These are phyloP conservation scores for Amorpha juglandis DNA, from an alignment of 2,888 invertebrate genomes.

Conservation along the genomic window DNA sequence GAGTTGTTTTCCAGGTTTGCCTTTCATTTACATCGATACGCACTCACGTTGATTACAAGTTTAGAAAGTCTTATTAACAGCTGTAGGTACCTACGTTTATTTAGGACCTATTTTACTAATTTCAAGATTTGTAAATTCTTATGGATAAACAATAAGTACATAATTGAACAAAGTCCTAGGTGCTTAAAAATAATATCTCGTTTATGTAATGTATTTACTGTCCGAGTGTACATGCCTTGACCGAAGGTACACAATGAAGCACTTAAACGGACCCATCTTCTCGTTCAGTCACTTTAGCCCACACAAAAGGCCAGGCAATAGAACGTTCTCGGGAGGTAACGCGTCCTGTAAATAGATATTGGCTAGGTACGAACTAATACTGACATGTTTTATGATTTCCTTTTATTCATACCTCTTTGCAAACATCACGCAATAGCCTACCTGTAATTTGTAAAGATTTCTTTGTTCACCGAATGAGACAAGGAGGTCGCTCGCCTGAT, in stretches of 20 bases:
- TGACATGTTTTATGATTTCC: conserved; percentile 60
- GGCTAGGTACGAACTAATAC: conserved; percentile 43
- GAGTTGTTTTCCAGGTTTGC: conserved; percentile 44
- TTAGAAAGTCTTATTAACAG: too few relatives aligned
- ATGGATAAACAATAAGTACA: neutral
- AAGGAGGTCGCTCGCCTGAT: too few relatives aligned
- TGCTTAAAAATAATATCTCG: neutral
- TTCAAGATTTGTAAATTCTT: too few relatives aligned
- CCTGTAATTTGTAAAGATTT: too few relatives aligned
- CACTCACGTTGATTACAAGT: conserved; percentile 40
- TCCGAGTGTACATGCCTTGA: conserved; percentile 38
- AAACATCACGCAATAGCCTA: neutral
- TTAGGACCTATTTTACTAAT: too few relatives aligned
- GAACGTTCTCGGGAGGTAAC: conserved; percentile 60
- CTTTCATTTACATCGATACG: conserved; percentile 39
- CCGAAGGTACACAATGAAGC: conserved; percentile 56
- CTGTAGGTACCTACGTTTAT: too few relatives aligned
- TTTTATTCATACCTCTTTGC: conserved; percentile 33
- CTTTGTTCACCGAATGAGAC: too few relatives aligned
- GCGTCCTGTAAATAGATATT: conserved; percentile 70
- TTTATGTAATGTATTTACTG: neutral
- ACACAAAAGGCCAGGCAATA: conserved; percentile 67
- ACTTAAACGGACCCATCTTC: conserved; percentile 64
- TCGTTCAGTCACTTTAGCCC: conserved; percentile 66
- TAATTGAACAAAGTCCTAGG: neutral